These are phyloP conservation scores for Sialia sialis DNA, from an alignment of 2,113 vertebrate species.

Conservation along the genomic window DNA sequence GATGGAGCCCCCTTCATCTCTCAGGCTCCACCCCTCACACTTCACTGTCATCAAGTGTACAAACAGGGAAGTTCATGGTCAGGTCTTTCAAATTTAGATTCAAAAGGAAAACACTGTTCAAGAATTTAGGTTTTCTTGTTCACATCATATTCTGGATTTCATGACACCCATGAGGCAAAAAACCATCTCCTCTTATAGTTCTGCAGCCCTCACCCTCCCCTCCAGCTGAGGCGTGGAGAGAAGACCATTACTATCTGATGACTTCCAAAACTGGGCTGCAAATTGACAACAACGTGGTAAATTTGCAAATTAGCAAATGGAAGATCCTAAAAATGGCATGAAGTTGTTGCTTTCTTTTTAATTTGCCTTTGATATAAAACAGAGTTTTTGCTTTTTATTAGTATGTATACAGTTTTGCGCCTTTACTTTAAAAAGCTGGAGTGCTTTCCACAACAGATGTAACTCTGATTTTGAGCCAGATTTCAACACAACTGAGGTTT, in stretches of 20 bases:
- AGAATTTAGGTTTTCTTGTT: background rate
- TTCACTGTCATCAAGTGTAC: background rate
- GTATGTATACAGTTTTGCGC: background rate
- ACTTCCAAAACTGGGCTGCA: background rate
- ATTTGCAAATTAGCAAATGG: background rate
- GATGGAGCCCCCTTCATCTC: background rate
- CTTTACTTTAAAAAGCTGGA: background rate
- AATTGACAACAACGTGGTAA: background rate
- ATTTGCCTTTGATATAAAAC: background rate
- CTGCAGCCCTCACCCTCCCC: background rate
- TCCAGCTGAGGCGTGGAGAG: background rate
- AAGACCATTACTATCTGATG: background rate
- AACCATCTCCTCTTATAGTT: background rate
- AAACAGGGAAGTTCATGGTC: background rate
- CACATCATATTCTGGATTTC: background rate
- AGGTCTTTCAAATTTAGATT: background rate
- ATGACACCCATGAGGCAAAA: background rate
- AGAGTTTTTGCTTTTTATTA: background rate
- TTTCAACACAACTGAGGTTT: background rate
- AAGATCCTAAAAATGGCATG: background rate
- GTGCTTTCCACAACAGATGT: slow-evolving; percentile 1
- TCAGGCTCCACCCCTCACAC: background rate
- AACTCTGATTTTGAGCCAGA: slow-evolving; percentile 11
- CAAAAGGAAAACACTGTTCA: rapidly evolving
- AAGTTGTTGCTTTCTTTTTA: background rate